Evolutionary conservation across 2,888 invertebrate genomes (phyloP).

Genomic region (Salticus scenicus): DNA sequence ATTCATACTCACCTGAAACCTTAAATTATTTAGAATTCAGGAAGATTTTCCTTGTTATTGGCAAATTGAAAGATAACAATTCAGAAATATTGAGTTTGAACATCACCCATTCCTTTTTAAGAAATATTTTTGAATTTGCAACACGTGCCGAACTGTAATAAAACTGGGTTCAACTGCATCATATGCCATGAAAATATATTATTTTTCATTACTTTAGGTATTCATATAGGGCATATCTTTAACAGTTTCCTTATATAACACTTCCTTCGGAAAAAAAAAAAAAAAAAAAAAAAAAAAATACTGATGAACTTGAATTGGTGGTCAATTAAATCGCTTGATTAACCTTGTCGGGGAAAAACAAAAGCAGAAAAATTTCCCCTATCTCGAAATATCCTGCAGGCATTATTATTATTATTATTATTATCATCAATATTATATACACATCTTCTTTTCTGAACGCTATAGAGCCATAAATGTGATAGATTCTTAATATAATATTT

Average conservation of each 20-base stretch:
- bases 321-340: not conserved
- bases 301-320: not conserved
- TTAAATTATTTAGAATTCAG: too few relatives aligned
- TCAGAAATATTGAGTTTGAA: too few relatives aligned
- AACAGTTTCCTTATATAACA: not conserved
- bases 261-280: not conserved
- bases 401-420: too few relatives aligned
- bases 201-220: not conserved
- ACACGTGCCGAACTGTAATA: too few relatives aligned
- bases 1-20: too few relatives aligned
- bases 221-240: not conserved
- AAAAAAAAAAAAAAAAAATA: too few relatives aligned
- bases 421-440: slow-evolving; percentile 16
- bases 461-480: not conserved
- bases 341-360: not conserved
- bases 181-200: too few relatives aligned
- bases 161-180: too few relatives aligned
- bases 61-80: too few relatives aligned
- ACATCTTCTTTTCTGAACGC: not conserved
- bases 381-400: not conserved
- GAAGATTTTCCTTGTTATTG: too few relatives aligned
- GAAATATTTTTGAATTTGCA: too few relatives aligned
- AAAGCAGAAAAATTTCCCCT: not conserved
- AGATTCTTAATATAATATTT: not conserved
- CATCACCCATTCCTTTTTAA: too few relatives aligned